These are phyloP conservation scores for Catotricha subobsoleta DNA, from an alignment of 2,888 invertebrate species.

Conservation along the genomic window DNA sequence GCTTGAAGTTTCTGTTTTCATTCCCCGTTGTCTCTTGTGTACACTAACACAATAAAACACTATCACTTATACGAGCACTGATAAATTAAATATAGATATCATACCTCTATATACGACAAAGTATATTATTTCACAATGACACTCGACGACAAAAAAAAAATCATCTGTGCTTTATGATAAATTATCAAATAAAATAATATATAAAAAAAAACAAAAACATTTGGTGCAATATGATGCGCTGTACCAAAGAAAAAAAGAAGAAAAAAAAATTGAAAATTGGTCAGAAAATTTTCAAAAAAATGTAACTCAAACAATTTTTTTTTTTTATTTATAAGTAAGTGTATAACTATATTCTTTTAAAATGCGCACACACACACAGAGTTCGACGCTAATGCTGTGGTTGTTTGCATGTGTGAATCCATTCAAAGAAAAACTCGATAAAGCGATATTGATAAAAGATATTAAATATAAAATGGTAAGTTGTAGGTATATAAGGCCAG, in stretches of 20 bases:
- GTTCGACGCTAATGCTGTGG: not conserved
- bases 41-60: not conserved
- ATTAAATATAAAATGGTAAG: conserved; percentile 3
- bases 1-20: not conserved
- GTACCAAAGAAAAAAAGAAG: not conserved
- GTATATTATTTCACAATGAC: not conserved
- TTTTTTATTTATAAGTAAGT: not conserved
- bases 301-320: not conserved
- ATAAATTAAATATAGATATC: too few species aligned
- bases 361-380: not conserved
- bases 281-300: not conserved
- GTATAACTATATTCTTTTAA: not conserved
- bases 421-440: not conserved
- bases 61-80: too few species aligned
- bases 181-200: too few species aligned
- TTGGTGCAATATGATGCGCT: conserved; percentile 5
- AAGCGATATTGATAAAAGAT: not conserved
- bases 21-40: not conserved
- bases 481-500: too few species aligned
- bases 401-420: not conserved
- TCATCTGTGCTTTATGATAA: too few species aligned
- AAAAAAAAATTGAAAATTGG: not conserved
- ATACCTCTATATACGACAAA: not conserved
- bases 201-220: conserved; percentile 2
- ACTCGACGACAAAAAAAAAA: conserved; percentile 1